Conservation (phyloP, 2,113 vertebrate genomes). For the Arothron firmamentum region DNA sequence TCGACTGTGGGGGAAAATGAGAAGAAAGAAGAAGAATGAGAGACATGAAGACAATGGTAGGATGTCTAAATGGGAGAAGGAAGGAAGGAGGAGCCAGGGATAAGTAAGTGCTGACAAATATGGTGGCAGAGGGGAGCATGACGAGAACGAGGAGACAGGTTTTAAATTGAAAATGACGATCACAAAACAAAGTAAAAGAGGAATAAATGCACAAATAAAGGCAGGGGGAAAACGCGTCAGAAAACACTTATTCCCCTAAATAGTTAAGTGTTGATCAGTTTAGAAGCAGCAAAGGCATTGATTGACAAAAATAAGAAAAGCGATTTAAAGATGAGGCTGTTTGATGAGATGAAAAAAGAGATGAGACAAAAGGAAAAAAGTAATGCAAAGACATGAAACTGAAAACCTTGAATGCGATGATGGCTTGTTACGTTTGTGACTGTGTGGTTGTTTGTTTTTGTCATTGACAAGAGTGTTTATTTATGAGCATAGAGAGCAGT, state of each 20-base stretch:
- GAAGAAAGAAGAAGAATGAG: conserved; percentile 29
- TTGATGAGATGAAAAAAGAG: too few species aligned
- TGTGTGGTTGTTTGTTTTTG: conserved; percentile 37
- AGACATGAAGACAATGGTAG: conserved; percentile 41
- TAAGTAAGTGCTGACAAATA: not conserved
- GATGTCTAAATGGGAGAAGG: conserved; percentile 11
- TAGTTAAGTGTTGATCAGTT: too few species aligned
- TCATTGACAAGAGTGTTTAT: conserved; percentile 43
- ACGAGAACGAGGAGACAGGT: not conserved
- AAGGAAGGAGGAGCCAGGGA: conserved; percentile 2
- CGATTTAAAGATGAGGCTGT: too few species aligned
- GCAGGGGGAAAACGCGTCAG: not conserved
- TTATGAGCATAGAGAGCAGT: conserved; percentile 37
- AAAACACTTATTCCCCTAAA: too few species aligned
- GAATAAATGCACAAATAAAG: conserved; percentile 16
- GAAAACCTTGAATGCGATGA: not conserved
- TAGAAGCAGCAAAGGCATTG: not conserved
- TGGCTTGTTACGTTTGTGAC: too few species aligned
- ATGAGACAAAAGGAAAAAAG: not conserved
- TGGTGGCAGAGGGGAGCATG: not conserved
- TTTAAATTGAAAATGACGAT: conserved; percentile 10
- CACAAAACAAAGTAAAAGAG: conserved; percentile 12
- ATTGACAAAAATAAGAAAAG: too few species aligned
- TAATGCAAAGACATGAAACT: not conserved
- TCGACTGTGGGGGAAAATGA: conserved; percentile 36